These are phyloP conservation scores for Molossus alvarezi DNA, from an alignment of 2,797 vertebrate genomes.

Conservation along the genomic window DNA sequence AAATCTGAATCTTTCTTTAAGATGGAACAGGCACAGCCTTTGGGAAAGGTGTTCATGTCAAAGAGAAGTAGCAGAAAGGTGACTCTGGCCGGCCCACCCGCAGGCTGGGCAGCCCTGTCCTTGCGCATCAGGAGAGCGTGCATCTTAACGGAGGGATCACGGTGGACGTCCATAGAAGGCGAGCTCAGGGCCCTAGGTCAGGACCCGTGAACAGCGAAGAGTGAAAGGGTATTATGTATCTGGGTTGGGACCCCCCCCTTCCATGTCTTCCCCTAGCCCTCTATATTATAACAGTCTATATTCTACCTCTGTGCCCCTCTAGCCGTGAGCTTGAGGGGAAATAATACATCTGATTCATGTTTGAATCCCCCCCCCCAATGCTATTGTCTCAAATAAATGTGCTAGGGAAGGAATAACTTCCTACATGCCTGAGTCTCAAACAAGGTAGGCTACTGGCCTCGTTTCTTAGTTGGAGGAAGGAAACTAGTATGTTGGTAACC, in stretches of 20 bases:
- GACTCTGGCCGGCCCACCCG: neutral
- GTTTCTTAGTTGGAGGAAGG: neutral
- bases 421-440: neutral
- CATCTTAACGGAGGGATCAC: neutral
- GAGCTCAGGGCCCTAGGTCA: neutral
- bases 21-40: neutral
- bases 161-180: neutral
- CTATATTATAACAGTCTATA: neutral
- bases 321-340: neutral
- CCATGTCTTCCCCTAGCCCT: neutral
- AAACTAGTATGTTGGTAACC: neutral
- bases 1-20: neutral
- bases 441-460: neutral
- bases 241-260: neutral
- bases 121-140: neutral
- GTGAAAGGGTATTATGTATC: neutral
- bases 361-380: neutral
- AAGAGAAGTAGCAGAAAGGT: neutral
- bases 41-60: neutral
- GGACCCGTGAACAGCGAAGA: neutral
- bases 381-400: slow-evolving; percentile 14
- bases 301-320: neutral
- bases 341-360: neutral
- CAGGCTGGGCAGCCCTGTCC: no score
- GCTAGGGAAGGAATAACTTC: neutral